Evolutionary conservation across 2,888 invertebrate genomes (phyloP).

Genomic region (Lepidochrysops patricia): DNA sequence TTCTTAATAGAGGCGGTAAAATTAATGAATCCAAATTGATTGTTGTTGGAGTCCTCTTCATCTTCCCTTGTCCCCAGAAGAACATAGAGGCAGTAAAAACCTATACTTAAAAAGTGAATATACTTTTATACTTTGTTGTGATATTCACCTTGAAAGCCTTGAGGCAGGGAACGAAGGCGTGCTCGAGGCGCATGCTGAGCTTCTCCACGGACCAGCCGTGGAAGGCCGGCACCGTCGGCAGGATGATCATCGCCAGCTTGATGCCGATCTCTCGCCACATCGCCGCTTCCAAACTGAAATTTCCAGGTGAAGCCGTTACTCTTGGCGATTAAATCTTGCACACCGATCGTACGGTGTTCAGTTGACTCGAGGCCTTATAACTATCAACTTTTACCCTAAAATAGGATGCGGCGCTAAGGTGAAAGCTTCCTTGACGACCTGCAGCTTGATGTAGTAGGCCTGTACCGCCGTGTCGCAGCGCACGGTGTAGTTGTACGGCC

Average conservation of each 20-base stretch:
- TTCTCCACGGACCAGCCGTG: conserved; percentile 71
- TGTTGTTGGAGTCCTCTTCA: too few species aligned
- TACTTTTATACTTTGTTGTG: too few species aligned
- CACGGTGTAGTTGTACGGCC: conserved; percentile 71
- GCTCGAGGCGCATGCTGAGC: conserved; percentile 71
- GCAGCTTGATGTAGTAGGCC: conserved; percentile 53
- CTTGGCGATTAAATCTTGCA: too few species aligned
- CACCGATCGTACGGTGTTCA: too few species aligned
- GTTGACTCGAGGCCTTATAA: too few species aligned
- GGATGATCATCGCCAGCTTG: conserved; percentile 66
- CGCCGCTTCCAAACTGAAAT: conserved; percentile 63
- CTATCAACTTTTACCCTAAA: too few species aligned
- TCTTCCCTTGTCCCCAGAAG: too few species aligned
- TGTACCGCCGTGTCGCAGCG: conserved; percentile 76
- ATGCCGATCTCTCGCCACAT: conserved; percentile 78
- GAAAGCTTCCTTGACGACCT: conserved; percentile 59
- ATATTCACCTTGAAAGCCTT: conserved; percentile 54
- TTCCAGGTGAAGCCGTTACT: background rate
- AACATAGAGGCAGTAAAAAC: too few species aligned
- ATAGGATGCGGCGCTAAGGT: conserved; percentile 58
- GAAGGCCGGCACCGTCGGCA: conserved; percentile 67
- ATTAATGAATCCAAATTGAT: too few species aligned
- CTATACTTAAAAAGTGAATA: too few species aligned
- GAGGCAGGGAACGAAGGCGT: conserved; percentile 71
- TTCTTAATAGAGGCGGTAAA: too few species aligned